Evolutionary conservation across 2,113 vertebrate genomes (phyloP).

Genomic region (Antechinus stuartii): DNA sequence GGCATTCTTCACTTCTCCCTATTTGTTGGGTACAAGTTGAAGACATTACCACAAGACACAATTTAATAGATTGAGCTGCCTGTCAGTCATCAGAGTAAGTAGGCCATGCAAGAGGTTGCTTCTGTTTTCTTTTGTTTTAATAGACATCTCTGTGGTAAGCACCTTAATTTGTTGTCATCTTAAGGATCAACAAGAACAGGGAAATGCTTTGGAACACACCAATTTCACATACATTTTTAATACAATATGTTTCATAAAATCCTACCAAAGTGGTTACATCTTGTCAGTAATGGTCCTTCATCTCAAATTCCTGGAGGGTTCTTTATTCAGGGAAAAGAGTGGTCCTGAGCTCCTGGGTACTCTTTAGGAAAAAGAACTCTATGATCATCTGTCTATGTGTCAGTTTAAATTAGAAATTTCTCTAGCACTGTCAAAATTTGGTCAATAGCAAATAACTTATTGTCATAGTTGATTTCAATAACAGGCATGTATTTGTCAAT

Average conservation of each 20-base stretch:
- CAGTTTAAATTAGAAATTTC: conserved; percentile 73
- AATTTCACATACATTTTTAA: conserved; percentile 68
- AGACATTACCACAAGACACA: conserved; percentile 68
- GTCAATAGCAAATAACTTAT: conserved; percentile 77
- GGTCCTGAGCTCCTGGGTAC: conserved; percentile 11
- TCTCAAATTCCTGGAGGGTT: conserved; percentile 34
- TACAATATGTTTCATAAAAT: conserved; percentile 52
- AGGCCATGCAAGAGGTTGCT: conserved; percentile 56
- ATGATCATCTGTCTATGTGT: conserved; percentile 50
- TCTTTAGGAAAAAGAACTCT: conserved; percentile 56
- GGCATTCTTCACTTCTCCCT: conserved; percentile 33
- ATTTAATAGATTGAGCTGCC: conserved; percentile 74
- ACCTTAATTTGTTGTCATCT: conserved; percentile 66
- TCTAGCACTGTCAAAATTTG: conserved; percentile 64
- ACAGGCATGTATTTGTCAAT: conserved; percentile 69
- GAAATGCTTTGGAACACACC: conserved; percentile 16
- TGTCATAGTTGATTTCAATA: conserved; percentile 73
- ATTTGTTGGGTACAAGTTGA: conserved; percentile 63
- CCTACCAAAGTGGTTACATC: not conserved
- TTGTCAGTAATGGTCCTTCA: conserved; percentile 52
- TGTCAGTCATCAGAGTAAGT: conserved; percentile 78
- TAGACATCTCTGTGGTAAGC: conserved; percentile 7
- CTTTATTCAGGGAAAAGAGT: conserved; percentile 63
- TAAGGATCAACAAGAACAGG: conserved; percentile 39
- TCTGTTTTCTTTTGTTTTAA: conserved; percentile 54